These are phyloP conservation scores for Barypeithes pellucidus DNA, from an alignment of 2,888 invertebrate genomes.

Conservation along the genomic window DNA sequence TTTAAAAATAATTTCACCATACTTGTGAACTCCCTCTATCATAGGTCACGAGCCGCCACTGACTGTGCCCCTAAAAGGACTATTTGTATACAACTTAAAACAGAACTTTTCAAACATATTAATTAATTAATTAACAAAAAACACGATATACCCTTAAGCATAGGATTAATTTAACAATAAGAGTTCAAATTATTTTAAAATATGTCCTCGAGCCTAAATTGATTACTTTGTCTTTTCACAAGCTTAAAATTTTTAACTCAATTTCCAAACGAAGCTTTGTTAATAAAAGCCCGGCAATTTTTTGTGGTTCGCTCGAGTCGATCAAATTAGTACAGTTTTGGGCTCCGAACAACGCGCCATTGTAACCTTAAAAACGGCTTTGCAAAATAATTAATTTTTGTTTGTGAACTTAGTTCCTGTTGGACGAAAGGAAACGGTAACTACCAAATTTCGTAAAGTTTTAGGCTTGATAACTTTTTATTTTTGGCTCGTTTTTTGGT, in stretches of 20 bases:
- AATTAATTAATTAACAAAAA: no score
- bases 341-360: not conserved
- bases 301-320: not conserved
- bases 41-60: no score
- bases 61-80: no score
- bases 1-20: no score
- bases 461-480: no score
- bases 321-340: constrained; percentile 1
- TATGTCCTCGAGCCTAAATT: constrained; percentile 10
- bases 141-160: not conserved
- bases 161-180: not conserved
- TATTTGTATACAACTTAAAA: no score
- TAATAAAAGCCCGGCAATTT: constrained; percentile 1
- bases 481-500: no score
- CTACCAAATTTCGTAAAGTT: no score
- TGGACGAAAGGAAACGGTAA: no score
- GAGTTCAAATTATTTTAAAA: not conserved
- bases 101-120: no score
- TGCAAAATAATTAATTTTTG: constrained; percentile 9
- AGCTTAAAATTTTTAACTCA: constrained; percentile 13
- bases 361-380: constrained; percentile 7
- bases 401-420: constrained; percentile 6
- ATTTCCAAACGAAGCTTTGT: not conserved
- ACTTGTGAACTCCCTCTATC: no score
- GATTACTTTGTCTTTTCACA: not conserved